Base-by-base conservation (phyloP, 2,113 vertebrate species). In the Lontra canadensis region DNA sequence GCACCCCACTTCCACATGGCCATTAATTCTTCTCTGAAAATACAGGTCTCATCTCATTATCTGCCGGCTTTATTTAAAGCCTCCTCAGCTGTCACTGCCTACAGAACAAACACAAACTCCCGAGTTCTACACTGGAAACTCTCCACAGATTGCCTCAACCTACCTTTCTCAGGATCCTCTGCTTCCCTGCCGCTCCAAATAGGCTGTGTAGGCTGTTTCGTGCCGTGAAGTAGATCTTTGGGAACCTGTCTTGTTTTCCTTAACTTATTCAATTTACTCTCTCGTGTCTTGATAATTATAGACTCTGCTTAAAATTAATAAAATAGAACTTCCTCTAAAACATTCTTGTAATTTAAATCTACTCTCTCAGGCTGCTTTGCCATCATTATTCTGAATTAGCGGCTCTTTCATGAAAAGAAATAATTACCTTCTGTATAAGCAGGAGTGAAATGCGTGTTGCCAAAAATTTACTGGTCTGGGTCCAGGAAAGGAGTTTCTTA, bases 281-380 rank as follows among this genome's bases (percentile, higher is more conserved):
- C 69, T 95, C 31, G 1, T 88, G 83, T 92, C 63, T 52, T 88
- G n/a, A 57, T 97, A 97, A 97, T 97, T 92, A 97, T 13, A 96
- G 25, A 93, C 3, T 80, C 80, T 90, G 31, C 71, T 92, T 94
- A 92, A 84, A 92, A 96, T 85, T 94, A 96, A 96, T 84, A 95
- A 96, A 97, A 96, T 14, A n/a, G 59, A 93, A 90, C 96, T 88
- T 97, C 61, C 97, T 90, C 81, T 94, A 93, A 95, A 89, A 92
- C 52, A 82, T 92, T 82, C 74, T 82, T 55, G 52, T 69, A 81
- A 96, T 96, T 96, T 96, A 96, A 96, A 92, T 95, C 44, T 17
- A 95, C 78, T 94, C 57, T 94, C 87, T 91, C 29, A 55, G 76
- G 92, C 69, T 90, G 59, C 88, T 93, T 94, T 92, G 80, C 69